Conservation (phyloP, 2,797 vertebrate species). For the Alfaro cultratus region DNA sequence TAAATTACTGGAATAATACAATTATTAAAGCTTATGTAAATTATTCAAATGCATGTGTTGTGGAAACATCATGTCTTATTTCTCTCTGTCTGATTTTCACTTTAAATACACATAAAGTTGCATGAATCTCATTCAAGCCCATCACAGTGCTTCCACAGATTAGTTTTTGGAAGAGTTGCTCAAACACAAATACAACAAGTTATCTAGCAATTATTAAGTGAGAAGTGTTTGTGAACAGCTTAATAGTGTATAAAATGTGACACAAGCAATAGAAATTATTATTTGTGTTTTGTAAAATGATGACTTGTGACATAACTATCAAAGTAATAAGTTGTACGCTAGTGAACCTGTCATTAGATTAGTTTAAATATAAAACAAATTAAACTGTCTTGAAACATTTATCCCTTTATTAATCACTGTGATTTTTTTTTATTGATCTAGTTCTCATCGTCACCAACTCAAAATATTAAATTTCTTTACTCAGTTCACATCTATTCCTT, state of each 20-base stretch:
- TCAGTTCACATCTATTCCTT: too few species aligned
- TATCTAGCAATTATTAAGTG: background rate
- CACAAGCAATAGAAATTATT: background rate
- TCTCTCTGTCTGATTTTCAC: background rate
- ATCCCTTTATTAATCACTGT: background rate
- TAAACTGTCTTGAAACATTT: background rate
- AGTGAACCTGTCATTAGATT: background rate
- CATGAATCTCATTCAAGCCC: background rate
- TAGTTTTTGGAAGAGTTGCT: background rate
- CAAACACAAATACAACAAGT: background rate
- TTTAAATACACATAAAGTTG: too few species aligned
- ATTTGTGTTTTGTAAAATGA: background rate
- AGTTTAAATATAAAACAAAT: background rate
- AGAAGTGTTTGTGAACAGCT: background rate
- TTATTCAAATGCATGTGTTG: background rate
- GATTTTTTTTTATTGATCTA: background rate
- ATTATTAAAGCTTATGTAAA: background rate
- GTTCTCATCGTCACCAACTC: too few species aligned
- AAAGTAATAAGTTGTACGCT: background rate
- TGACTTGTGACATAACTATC: background rate
- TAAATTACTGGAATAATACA: background rate
- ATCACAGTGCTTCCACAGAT: background rate
- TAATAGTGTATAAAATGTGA: background rate
- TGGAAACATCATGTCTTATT: background rate
- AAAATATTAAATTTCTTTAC: too few species aligned